Evolutionary conservation across 2,888 invertebrate genomes (phyloP), one percentile per base, ranked within the genome.

Genomic region (Ornithoptera priamus): DNA sequence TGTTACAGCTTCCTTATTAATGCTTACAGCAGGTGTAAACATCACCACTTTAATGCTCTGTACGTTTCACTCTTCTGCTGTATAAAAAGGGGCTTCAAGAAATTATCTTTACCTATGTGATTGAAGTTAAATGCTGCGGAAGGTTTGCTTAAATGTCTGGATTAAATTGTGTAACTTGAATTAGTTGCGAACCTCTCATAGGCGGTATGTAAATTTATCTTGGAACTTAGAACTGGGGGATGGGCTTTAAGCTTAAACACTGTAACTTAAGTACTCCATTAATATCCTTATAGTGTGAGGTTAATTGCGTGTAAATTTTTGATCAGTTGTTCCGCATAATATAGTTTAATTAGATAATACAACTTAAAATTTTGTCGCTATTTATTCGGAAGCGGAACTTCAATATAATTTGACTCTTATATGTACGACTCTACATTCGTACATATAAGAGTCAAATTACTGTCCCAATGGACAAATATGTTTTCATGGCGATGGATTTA

Each of bases 121-220:
- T 22, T 58, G 57, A 22, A 58, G 57, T 58, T 61, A 67, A 61
- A 67, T 66, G 30, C 53, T 67, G 67, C 67, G 61, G 61, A 66
- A 60, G 36, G 36, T 67, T 67, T n/a, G 15, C 46, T n/a, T 53
- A 67, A 67, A 59, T 42, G 50, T 60, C 20, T 59, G 50, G 60
- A 59, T 60, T 60, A 66, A 65, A 42, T 46, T 66, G 36, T 66
- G 50, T 66, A 60, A 65, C 59, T 66, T 60, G 60, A 66, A 60
- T 66, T 66, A 66, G 63, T 56, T 24, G 60, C 46, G 50, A 66
- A 50, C 66, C 60, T 66, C 66, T 24, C 59, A 30, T 46, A 66
- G 60, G 46, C 36, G 60, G 36, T 66, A 66, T 66, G 66, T 60
- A 60, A 66, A 66, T 66, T 59, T 65, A 36, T 59, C 65, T n/a